These are phyloP conservation scores for Hetaerina americana DNA, from an alignment of 1,140 invertebrate species.

Conservation along the genomic window DNA sequence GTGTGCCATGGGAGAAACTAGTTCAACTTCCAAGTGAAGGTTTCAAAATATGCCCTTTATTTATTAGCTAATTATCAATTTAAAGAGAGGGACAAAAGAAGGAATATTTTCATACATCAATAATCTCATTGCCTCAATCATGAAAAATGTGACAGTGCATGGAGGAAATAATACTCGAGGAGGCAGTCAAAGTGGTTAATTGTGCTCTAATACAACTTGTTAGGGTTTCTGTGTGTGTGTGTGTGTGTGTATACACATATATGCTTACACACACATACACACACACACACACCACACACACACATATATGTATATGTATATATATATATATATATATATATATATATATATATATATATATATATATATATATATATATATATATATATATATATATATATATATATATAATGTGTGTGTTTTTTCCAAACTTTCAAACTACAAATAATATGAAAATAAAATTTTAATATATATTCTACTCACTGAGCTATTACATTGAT, in stretches of 20 bases:
- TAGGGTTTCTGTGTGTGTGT: background rate
- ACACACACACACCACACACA: too few species aligned
- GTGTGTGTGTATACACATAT: too few species aligned
- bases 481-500: background rate
- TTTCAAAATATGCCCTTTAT: background rate
- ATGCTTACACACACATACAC: too few species aligned
- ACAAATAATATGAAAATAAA: conserved; percentile 5
- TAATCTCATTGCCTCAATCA: background rate
- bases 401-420: too few species aligned
- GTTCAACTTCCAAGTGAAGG: background rate
- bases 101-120: background rate
- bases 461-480: conserved; percentile 4
- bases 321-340: too few species aligned
- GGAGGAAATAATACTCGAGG: background rate
- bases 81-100: too few species aligned
- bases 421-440: background rate
- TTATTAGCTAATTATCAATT: too few species aligned
- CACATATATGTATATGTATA: too few species aligned
- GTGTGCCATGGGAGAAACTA: background rate
- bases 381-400: too few species aligned
- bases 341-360: too few species aligned
- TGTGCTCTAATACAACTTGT: background rate
- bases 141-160: background rate
- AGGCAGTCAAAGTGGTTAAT: background rate
- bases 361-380: too few species aligned